Evolutionary conservation across 2,797 vertebrate genomes (phyloP), one percentile per base, ranked within the genome.

Genomic region (Paedocypris micromegethes): DNA sequence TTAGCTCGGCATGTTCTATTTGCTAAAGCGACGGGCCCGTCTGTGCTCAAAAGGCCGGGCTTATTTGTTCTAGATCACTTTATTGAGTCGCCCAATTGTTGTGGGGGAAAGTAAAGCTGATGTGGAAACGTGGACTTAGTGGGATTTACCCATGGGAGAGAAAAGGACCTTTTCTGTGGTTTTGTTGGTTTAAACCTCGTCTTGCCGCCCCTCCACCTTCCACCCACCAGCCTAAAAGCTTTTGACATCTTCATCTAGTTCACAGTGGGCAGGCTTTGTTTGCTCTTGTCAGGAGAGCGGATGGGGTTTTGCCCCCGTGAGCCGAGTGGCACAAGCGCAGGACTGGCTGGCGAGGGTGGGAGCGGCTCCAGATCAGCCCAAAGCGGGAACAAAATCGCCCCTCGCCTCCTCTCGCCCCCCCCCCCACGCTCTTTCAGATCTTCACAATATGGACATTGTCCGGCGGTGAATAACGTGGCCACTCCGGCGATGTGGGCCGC

Each of bases 371-470:
- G 59, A 60, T 65, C 52, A 65, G 68, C 64, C 50, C 39, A 74
- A 71, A 78, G 76, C 58, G n/a, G 57, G 72, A 68, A 55, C 47
- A 55, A 23, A 23, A 23, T 23, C 23, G 23, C 23, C 23, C 23
- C 60, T 48, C 47, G 60, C 53, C 75, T 64, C 61, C 82, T 84
- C 90, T 75, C 89, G 89, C 89, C 91, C 91, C 92, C 91, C 91
- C 90, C 88, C 91, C 91, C 90, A 88, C 91, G 77, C 80, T 74
- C 72, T 77, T 88, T 79, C 85, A 86, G 85, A 86, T 87, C 83
- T 86, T 84, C 91, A 98, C 96, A 98, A 96, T 98, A 98, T 96
- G 93, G 92, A 93, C 95, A 98, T 98, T 98, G 95, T 98, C 91
- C 92, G 85, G 83, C 82, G 78, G 88, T 95, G 93, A 98, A 98